These are phyloP conservation scores for Sebastes taczanowskii DNA, from an alignment of 2,797 vertebrate genomes.

Conservation along the genomic window DNA sequence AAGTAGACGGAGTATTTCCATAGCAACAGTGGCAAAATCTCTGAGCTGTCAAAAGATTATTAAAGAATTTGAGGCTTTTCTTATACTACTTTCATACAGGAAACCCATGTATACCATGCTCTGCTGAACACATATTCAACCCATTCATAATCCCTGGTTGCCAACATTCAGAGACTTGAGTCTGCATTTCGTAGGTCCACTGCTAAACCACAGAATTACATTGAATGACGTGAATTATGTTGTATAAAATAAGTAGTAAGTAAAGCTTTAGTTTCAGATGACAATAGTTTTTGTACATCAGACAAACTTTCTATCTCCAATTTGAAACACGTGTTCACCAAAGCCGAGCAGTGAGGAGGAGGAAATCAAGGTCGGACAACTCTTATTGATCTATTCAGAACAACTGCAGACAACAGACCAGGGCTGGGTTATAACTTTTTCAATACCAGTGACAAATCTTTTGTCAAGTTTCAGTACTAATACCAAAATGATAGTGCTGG, in stretches of 20 bases:
- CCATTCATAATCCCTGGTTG: slow-evolving; percentile 45
- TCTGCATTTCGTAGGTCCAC: slow-evolving; percentile 12
- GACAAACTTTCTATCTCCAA: not conserved
- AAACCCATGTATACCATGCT: slow-evolving; percentile 38
- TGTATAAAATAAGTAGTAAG: not conserved
- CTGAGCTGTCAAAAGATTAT: slow-evolving; percentile 50
- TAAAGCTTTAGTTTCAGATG: not conserved
- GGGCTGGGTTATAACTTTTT: not conserved
- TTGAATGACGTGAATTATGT: not conserved
- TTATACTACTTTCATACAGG: slow-evolving; percentile 19
- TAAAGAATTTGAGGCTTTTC: slow-evolving; percentile 54
- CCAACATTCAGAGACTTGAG: slow-evolving; percentile 29
- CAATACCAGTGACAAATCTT: not conserved
- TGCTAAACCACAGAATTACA: slow-evolving; percentile 13
- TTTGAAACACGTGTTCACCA: not conserved
- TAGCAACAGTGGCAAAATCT: slow-evolving; percentile 40
- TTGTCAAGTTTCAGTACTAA: not conserved
- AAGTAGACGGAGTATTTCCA: slow-evolving; percentile 31
- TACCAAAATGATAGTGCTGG: not conserved
- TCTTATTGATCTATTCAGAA: not conserved
- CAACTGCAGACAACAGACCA: not conserved
- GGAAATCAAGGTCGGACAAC: not conserved
- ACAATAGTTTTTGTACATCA: not conserved
- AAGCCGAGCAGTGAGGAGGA: not conserved
- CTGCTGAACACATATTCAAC: slow-evolving; percentile 41